Conservation (phyloP, 2,888 invertebrate species). For the Andricus quercusramuli region DNA sequence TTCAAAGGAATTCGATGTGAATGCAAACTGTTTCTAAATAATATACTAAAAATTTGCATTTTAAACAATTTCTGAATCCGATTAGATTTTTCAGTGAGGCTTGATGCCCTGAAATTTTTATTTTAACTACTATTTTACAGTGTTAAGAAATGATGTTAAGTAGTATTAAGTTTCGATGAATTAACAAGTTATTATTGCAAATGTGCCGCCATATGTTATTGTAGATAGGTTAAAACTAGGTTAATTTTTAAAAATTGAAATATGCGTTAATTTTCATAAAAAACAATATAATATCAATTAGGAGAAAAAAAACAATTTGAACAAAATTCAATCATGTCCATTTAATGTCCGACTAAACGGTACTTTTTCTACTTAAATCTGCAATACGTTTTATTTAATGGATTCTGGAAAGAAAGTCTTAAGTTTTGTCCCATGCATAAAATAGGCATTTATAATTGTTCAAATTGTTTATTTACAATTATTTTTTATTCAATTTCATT, state of each 20-base stretch:
- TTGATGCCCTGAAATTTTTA: neutral
- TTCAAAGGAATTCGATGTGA: no score
- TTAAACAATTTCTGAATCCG: neutral
- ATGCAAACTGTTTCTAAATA: no score
- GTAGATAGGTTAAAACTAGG: conserved; percentile 6
- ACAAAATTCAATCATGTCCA: neutral
- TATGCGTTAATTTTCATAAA: conserved; percentile 19
- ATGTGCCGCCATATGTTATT: conserved; percentile 35
- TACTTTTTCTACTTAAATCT: neutral
- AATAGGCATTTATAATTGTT: neutral
- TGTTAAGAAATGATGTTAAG: conserved; percentile 60
- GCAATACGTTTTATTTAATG: neutral
- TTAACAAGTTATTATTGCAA: neutral
- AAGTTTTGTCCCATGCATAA: neutral
- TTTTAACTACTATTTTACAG: conserved; percentile 49
- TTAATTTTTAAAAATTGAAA: neutral
- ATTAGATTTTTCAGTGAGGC: neutral
- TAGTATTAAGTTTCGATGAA: conserved; percentile 50
- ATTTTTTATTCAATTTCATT: no score
- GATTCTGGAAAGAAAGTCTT: neutral
- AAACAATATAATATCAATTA: neutral
- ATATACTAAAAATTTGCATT: neutral
- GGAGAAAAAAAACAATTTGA: neutral
- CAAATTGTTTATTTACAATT: neutral
- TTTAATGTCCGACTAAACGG: neutral